Evolutionary conservation across 2,797 vertebrate species (phyloP).

Genomic region (Aselliscus stoliczkanus): DNA sequence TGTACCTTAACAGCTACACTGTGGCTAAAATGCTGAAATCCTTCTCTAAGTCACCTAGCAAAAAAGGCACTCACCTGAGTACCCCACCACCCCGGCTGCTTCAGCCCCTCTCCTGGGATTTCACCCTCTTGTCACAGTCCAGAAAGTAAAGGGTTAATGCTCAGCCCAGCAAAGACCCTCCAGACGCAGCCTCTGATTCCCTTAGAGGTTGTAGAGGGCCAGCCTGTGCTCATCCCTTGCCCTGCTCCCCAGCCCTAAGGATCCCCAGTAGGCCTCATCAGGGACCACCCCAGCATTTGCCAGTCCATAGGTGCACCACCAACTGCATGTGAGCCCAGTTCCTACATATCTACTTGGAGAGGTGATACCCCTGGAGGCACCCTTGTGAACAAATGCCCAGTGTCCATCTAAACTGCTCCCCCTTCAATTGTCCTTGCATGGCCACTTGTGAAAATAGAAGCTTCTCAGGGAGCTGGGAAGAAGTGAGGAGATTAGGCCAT

Average conservation of each 20-base stretch:
- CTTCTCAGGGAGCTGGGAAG: background rate
- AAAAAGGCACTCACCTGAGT: background rate
- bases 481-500: background rate
- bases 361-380: background rate
- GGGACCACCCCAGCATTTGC: background rate
- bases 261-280: background rate
- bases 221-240: background rate
- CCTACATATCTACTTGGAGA: background rate
- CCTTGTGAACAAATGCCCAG: background rate
- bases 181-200: background rate
- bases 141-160: background rate
- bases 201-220: background rate
- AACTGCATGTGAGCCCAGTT: background rate
- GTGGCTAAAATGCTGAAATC: background rate
- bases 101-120: background rate
- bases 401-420: background rate
- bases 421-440: background rate
- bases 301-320: background rate
- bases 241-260: background rate
- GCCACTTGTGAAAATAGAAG: background rate
- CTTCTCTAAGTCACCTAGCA: background rate
- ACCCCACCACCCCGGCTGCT: too few relatives aligned
- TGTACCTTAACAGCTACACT: too few relatives aligned
- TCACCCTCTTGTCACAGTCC: background rate
- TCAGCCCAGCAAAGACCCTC: background rate